Evolutionary conservation across 2,888 invertebrate species (phyloP), one percentile per base, ranked within the genome.

Genomic region (Sclerodermus sp.): DNA sequence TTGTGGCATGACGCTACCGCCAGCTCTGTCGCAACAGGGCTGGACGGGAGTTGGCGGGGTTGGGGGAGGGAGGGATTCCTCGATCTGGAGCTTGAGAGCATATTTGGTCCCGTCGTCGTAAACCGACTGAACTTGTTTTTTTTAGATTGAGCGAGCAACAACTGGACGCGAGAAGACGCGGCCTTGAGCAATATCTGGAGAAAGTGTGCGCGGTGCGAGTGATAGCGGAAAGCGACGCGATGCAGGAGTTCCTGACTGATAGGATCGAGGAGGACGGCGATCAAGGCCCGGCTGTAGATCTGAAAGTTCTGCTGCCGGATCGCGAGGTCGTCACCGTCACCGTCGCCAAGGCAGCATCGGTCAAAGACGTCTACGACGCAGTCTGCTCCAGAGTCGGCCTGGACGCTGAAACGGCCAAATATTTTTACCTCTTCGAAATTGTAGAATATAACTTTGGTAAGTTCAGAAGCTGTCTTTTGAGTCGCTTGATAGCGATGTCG

Each of bases 191-290:
- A 80, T 99, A 98, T 83, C 83, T 99, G 75, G 99, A 99, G 80
- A 94, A 96, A 83, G 93, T 98, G 0, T 98, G 98, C 81, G 96
- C 98, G 6, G 94, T 99, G 13, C 85, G 97, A 34, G 97, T 98
- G 29, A 96, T 99, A 71, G 98, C 97, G 0, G 99, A 99, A 76
- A 91, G 93, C 68, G 97, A 97, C 73, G 87, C 93, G 1, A 93
- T 99, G 79, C 98, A 98, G 80, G 96, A 97, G 78, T 98, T 98
- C 81, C 85, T 98, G 13, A 95, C 96, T 4, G 94, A 96, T 70
- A 64, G 74, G 36, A 86, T 90, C 1, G 94, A 95, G 62, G 93
- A 93, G 72, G 90, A 91, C 53, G 84, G 86, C 15, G 87, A 86
- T 66, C 85, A 86, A 23, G 85, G 86, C n/a, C 87, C 86, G 29